Conservation (phyloP, 2,113 vertebrate species). For the Eurystomus gularis region DNA sequence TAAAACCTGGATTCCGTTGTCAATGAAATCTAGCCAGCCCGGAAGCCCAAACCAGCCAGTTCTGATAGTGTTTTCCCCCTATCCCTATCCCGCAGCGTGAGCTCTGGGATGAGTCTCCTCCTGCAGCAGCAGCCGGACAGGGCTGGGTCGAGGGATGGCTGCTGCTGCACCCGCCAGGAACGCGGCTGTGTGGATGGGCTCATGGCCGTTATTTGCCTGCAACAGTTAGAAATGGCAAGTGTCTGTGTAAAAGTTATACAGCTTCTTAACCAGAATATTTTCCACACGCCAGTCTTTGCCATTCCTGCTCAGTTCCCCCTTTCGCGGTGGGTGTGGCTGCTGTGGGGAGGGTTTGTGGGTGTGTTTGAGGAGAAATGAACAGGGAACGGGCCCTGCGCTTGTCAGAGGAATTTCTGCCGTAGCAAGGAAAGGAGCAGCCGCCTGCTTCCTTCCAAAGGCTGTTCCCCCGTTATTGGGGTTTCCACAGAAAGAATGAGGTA, state of each 20-base stretch:
- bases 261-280: neutral
- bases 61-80: neutral
- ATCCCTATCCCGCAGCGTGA: rapidly evolving
- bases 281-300: rapidly evolving
- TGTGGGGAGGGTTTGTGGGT: neutral
- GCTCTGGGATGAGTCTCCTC: neutral
- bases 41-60: neutral
- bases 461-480: rapidly evolving
- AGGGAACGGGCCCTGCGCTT: neutral
- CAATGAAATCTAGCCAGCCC: neutral
- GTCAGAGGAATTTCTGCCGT: neutral
- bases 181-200: rapidly evolving
- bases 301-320: neutral
- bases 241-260: neutral
- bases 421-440: neutral
- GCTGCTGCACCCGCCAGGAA: neutral
- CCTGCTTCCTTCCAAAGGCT: neutral
- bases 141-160: neutral
- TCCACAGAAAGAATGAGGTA: neutral
- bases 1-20: neutral
- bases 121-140: neutral
- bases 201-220: neutral
- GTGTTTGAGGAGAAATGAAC: neutral
- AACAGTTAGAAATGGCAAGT: neutral
- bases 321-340: rapidly evolving